phyloP scores from a whole-genome alignment of 2,113 vertebrate genomes.

The Microtus oregoni region DNA sequence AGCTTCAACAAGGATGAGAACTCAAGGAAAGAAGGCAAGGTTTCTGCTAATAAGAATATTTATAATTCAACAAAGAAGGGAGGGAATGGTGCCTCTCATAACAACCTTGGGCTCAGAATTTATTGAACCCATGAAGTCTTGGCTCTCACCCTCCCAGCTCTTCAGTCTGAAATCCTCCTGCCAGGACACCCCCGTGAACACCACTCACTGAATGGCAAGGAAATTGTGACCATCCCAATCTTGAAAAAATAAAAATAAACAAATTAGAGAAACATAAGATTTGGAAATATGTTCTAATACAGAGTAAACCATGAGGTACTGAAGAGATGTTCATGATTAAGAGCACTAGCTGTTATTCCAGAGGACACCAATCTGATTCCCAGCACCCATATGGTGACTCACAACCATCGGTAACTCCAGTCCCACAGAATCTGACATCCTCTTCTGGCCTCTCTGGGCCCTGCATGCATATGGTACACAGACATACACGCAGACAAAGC shows the following conservation, averaged over 20 bases:
- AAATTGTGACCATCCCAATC: background rate
- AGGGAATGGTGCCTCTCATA: background rate
- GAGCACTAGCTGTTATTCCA: background rate
- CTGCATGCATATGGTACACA: background rate
- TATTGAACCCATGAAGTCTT: background rate
- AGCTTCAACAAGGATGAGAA: background rate
- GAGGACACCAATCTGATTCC: background rate
- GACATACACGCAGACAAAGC: background rate
- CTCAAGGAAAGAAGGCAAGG: background rate
- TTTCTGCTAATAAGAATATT: background rate
- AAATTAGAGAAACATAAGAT: background rate
- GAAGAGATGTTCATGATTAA: background rate
- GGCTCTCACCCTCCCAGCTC: background rate
- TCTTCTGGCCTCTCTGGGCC: background rate
- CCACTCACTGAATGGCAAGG: background rate
- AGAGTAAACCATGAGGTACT: background rate
- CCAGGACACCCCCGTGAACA: background rate
- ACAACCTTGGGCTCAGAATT: background rate
- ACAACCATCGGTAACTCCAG: background rate
- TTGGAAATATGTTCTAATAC: background rate
- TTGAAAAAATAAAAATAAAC: background rate
- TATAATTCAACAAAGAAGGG: background rate
- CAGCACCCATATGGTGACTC: background rate
- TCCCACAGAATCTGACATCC: background rate
- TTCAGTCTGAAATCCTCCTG: background rate